These are phyloP conservation scores for Semnornis frantzii DNA, from an alignment of 2,113 vertebrate genomes.

Conservation along the genomic window DNA sequence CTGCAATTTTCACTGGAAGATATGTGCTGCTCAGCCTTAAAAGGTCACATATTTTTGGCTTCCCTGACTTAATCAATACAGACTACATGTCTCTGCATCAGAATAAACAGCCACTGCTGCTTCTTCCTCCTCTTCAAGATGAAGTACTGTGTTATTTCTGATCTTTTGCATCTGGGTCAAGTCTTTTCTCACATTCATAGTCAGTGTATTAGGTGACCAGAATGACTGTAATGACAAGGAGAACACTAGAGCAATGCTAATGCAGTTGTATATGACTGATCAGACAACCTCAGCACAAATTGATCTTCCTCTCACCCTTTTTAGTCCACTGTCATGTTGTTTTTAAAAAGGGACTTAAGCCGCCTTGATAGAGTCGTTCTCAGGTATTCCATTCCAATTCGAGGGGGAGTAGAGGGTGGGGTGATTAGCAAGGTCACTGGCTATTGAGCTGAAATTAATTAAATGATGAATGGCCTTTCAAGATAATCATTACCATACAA, in stretches of 20 bases:
- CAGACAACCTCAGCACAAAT: slow-evolving; percentile 80
- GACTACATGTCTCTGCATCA: slow-evolving; percentile 52
- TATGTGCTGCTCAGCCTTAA: slow-evolving; percentile 30
- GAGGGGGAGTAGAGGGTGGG: slow-evolving; percentile 69
- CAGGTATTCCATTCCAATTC: slow-evolving; percentile 77
- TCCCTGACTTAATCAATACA: slow-evolving; percentile 63
- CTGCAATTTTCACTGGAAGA: slow-evolving; percentile 31
- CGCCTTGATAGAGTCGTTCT: slow-evolving; percentile 82
- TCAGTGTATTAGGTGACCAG: slow-evolving; percentile 37
- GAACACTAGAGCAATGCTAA: slow-evolving; percentile 65
- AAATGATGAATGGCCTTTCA: slow-evolving; percentile 81
- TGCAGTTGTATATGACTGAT: slow-evolving; percentile 61
- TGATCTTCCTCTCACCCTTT: slow-evolving; percentile 79
- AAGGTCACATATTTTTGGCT: slow-evolving; percentile 66
- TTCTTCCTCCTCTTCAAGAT: slow-evolving; percentile 4
- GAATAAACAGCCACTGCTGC: slow-evolving; percentile 49
- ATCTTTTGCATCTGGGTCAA: slow-evolving; percentile 34
- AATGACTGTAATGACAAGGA: slow-evolving; percentile 56
- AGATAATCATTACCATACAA: slow-evolving; percentile 75
- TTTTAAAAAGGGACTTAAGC: slow-evolving; percentile 72
- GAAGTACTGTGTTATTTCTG: slow-evolving; percentile 20
- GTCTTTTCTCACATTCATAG: slow-evolving; percentile 48
- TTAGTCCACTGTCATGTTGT: slow-evolving; percentile 71
- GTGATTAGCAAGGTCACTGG: slow-evolving; percentile 80
- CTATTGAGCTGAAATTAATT: slow-evolving; percentile 89